Percentiles rank a stretch among this genome's conserved stretches.
phyloP scores from a whole-genome alignment of 2,113 vertebrate genomes.

The Prionailurus viverrinus region DNA sequence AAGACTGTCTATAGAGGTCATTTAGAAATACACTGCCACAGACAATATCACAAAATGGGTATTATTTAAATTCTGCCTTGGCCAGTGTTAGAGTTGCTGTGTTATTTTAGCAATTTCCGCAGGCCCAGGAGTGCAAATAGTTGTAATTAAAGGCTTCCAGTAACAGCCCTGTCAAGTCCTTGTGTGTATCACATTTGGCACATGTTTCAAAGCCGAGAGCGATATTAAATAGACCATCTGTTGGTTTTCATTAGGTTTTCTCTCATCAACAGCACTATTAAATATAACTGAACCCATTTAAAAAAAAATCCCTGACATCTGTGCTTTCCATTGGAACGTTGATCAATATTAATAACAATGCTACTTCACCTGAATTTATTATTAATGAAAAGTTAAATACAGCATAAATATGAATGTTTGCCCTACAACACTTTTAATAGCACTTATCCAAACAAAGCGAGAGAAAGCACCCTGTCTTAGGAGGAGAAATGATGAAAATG shows the following conservation, averaged over 20 bases:
- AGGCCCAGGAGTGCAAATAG: slow-evolving; percentile 82
- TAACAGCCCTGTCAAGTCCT: slow-evolving; percentile 86
- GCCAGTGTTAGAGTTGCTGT: slow-evolving; percentile 62
- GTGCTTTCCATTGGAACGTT: slow-evolving; percentile 86
- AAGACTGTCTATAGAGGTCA: slow-evolving; percentile 59
- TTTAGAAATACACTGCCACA: slow-evolving; percentile 60
- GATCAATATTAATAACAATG: slow-evolving; percentile 90
- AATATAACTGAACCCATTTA: slow-evolving; percentile 85
- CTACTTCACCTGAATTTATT: slow-evolving; percentile 87
- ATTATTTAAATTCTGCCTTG: slow-evolving; percentile 75
- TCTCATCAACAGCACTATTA: slow-evolving; percentile 88
- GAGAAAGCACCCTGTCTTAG: not conserved
- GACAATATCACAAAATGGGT: slow-evolving; percentile 31
- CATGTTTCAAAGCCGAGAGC: slow-evolving; percentile 86
- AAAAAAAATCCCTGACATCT: slow-evolving; percentile 87
- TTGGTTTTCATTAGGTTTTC: slow-evolving; percentile 89
- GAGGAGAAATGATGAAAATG: not conserved
- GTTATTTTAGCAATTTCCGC: slow-evolving; percentile 73
- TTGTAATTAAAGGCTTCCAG: slow-evolving; percentile 89
- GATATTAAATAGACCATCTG: slow-evolving; percentile 91
- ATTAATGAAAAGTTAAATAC: slow-evolving; percentile 88
- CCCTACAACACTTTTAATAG: slow-evolving; percentile 80
- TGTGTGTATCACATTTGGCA: slow-evolving; percentile 88
- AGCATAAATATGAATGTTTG: slow-evolving; percentile 85
- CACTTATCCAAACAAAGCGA: slow-evolving; percentile 77